Evolutionary conservation across 2,888 invertebrate genomes (phyloP).

Genomic region (Sturmia bella): DNA sequence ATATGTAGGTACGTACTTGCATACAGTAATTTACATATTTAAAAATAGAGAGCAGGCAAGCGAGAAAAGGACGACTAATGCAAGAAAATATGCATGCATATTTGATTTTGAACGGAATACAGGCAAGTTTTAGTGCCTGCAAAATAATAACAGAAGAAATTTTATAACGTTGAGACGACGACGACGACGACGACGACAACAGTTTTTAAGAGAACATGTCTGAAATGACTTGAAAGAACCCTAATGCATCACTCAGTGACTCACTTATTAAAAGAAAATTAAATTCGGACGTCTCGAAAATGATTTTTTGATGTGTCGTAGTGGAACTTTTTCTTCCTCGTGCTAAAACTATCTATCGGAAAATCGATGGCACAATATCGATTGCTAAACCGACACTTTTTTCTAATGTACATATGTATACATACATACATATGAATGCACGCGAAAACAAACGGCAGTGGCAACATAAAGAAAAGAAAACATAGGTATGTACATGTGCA

Average conservation of each 20-base stretch:
- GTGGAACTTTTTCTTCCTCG: too few relatives aligned
- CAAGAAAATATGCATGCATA: constrained; percentile 40
- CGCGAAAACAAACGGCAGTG: background rate
- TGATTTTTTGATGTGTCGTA: too few relatives aligned
- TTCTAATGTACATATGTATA: background rate
- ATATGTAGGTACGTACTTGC: too few relatives aligned
- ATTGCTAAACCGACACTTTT: too few relatives aligned
- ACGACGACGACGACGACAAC: too few relatives aligned
- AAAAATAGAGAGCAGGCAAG: background rate
- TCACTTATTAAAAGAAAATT: background rate
- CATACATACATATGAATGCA: background rate
- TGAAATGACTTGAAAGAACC: background rate
- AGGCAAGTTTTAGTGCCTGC: constrained; percentile 30
- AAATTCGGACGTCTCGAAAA: constrained; percentile 6
- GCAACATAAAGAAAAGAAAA: background rate
- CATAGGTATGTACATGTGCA: background rate
- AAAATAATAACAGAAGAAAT: background rate
- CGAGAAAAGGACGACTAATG: constrained; percentile 22
- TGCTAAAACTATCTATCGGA: too few relatives aligned
- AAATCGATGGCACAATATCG: too few relatives aligned
- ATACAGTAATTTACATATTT: constrained; percentile 4
- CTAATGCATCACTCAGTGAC: background rate
- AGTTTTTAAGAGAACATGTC: constrained; percentile 11
- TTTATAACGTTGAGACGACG: constrained; percentile 3
- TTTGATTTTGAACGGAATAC: constrained; percentile 32